A percentile compares a stretch with the other conserved stretches of the same genome.
phyloP scores from a whole-genome alignment of 2,113 vertebrate genomes.

The Mohoua ochrocephala region DNA sequence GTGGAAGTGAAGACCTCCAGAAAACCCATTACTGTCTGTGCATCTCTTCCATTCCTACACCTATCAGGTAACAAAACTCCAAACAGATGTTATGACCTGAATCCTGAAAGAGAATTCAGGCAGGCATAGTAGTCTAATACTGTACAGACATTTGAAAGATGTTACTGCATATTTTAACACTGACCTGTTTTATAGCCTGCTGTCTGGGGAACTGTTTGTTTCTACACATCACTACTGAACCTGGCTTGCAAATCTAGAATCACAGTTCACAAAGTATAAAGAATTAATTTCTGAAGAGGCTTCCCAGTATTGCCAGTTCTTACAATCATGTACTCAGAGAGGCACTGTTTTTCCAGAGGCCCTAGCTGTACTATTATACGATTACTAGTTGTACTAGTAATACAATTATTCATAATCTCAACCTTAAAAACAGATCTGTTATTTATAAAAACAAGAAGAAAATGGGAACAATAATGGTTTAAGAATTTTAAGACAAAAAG shows the following conservation, averaged over 20 bases:
- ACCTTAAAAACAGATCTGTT: background rate
- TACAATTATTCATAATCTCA: background rate
- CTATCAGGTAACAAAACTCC: background rate
- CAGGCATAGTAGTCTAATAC: background rate
- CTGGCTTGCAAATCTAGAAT: slow-evolving; percentile 3
- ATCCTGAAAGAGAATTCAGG: background rate
- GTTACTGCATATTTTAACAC: slow-evolving; percentile 33
- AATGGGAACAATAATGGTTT: background rate
- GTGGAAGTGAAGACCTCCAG: background rate
- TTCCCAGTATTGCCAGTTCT: background rate
- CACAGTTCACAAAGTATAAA: background rate
- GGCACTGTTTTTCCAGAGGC: background rate
- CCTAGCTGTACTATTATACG: background rate
- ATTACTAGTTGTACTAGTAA: background rate
- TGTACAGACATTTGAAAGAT: slow-evolving; percentile 1
- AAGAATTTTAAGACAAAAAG: background rate
- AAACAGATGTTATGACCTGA: background rate
- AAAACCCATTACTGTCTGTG: background rate
- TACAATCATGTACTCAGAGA: background rate
- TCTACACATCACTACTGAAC: slow-evolving; percentile 29
- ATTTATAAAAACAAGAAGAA: background rate
- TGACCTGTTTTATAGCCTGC: slow-evolving; percentile 31
- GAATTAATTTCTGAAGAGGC: background rate
- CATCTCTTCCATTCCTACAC: background rate
- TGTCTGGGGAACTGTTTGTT: slow-evolving; percentile 29